These are phyloP conservation scores for Sebastes matsubarae DNA, from an alignment of 2,797 vertebrate genomes.

Conservation along the genomic window DNA sequence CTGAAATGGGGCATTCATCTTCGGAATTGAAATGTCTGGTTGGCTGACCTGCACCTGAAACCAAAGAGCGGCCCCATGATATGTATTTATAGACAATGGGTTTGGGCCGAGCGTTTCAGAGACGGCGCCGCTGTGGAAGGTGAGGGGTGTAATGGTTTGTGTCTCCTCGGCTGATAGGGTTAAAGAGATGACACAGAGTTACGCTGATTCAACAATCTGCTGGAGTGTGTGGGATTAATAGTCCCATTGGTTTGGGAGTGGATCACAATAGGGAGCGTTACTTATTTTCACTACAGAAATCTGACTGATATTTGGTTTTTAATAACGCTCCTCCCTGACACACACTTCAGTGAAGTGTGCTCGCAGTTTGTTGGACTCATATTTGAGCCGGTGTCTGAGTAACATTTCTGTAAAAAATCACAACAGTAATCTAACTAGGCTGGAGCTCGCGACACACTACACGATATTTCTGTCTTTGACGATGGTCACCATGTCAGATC, in stretches of 20 bases:
- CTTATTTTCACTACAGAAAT: not conserved
- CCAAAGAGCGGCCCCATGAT: conserved; percentile 66
- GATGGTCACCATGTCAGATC: no score
- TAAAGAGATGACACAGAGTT: conserved; percentile 2
- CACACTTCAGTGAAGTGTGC: not conserved
- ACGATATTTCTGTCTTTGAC: no score
- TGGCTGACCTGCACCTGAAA: conserved; percentile 81
- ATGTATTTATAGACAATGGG: conserved; percentile 73
- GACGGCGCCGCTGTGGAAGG: not conserved
- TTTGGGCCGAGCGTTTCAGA: conserved; percentile 10
- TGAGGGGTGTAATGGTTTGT: conserved; percentile 24
- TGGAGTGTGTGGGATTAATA: not conserved
- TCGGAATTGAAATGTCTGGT: conserved; percentile 86
- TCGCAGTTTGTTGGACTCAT: not conserved
- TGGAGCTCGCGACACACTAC: not conserved
- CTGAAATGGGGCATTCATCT: conserved; percentile 83
- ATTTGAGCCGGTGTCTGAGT: not conserved
- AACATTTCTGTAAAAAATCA: not conserved
- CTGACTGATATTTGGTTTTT: not conserved
- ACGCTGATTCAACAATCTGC: not conserved
- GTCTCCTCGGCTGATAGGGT: conserved; percentile 14
- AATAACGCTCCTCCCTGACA: not conserved
- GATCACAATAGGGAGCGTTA: not conserved
- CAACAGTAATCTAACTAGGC: not conserved
- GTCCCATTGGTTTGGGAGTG: not conserved